Evolutionary conservation across 2,797 vertebrate species (phyloP), one percentile per base, ranked within the genome.

Genomic region (Enteromius trimaculatus): DNA sequence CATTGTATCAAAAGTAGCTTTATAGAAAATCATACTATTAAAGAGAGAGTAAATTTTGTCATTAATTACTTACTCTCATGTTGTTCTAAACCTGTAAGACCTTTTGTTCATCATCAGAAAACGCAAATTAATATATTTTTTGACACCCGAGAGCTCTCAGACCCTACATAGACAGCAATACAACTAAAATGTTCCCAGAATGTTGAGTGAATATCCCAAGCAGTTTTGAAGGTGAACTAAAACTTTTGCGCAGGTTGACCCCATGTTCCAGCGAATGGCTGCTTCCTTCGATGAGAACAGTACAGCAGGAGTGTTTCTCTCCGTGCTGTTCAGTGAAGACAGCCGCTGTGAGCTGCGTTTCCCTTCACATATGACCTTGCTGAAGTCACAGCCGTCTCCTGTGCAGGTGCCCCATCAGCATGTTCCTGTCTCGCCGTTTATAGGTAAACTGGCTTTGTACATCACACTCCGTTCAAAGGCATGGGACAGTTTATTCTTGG

Each of bases 201-300:
- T 11, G n/a, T 58, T 23, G 55, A 58, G 51, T 75, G 21, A 58
- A n/a, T 13, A 37, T 11, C 19, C 71, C 16, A 55, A 55, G 11
- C 31, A 55, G n/a, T 66, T 65, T 65, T 65, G 29, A 34, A 19
- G 16, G 49, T 55, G 49, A 9, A 8, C 16, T 53, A 1, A 66
- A 69, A 13, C 13, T 26, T 17, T 37, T 47, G 11, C 49, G 17
- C 89, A 99, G 98, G 91, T 96, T 37, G 97, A 99, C 86, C 97
- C 98, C 87, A 95, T 98, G 95, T 97, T 99, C 91, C 97, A 96
- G 90, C 95, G 94, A 55, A 94, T 95, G 1, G 95, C 95, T 0
- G 93, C 95, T 0, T 96, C 97, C 0, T 99, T 98, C 0, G 96
- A 98, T 21, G 97, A 99, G 86, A 96, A 96, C 92, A 97, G 94